phyloP scores from a whole-genome alignment of 1,140 invertebrate species.

The Brachystomella parvula region DNA sequence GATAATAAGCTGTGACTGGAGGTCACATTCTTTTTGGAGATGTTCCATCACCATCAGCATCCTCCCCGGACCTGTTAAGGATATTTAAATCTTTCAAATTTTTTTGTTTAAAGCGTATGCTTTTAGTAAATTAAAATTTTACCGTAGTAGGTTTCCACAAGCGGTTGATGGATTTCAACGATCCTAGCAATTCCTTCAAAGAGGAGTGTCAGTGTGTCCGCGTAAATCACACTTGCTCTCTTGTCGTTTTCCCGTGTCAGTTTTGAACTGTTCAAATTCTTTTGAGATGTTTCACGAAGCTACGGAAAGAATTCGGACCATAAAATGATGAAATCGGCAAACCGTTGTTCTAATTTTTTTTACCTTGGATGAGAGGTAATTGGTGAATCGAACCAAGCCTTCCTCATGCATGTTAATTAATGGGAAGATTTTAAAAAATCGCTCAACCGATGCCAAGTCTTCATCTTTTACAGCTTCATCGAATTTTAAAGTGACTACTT shows the following conservation, averaged over 20 bases:
- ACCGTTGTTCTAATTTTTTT: conserved; percentile 14
- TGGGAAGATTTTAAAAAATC: conserved; percentile 98
- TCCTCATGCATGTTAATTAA: conserved; percentile 83
- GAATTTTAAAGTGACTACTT: conserved; percentile 71
- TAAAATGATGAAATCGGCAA: neutral
- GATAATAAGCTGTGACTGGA: conserved; percentile 61
- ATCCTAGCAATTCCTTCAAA: conserved; percentile 83
- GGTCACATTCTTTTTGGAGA: conserved; percentile 80
- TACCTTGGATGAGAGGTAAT: conserved; percentile 77
- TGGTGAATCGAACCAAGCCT: conserved; percentile 84
- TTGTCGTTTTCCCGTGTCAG: conserved; percentile 58
- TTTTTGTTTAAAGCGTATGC: too few relatives aligned
- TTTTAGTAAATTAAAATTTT: conserved; percentile 27
- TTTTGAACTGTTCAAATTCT: conserved; percentile 58
- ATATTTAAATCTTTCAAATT: conserved; percentile 15
- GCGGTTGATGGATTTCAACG: conserved; percentile 82
- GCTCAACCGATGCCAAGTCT: conserved; percentile 83
- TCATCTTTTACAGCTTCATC: conserved; percentile 83
- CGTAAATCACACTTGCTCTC: conserved; percentile 64
- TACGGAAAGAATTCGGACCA: conserved; percentile 39
- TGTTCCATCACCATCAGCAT: conserved; percentile 61
- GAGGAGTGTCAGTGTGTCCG: conserved; percentile 71
- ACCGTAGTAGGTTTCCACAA: conserved; percentile 91
- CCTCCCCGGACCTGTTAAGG: conserved; percentile 55
- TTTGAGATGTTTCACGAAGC: conserved; percentile 63